Evolutionary conservation across 2,797 vertebrate species (phyloP).

Genomic region (Thaleichthys pacificus): DNA sequence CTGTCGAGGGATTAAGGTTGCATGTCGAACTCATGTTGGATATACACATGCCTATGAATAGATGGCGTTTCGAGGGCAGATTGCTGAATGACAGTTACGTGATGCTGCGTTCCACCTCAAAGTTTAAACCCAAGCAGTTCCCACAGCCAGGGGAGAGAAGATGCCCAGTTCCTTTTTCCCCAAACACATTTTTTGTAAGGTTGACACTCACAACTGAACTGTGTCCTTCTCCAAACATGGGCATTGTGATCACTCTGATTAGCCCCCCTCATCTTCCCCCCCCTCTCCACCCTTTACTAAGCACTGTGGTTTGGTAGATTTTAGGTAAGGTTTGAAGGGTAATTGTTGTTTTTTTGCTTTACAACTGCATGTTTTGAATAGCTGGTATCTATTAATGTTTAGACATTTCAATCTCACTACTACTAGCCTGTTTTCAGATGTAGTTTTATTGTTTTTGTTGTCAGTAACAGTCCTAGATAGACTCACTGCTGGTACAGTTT

Average conservation of each 20-base stretch:
- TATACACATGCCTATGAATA: conserved; percentile 28
- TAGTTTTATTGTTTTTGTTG: conserved; percentile 82
- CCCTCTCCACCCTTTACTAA: conserved; percentile 42
- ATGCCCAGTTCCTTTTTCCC: conserved; percentile 74
- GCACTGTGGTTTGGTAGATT: conserved; percentile 85
- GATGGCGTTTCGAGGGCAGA: conserved; percentile 69
- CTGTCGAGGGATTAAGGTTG: conserved; percentile 72
- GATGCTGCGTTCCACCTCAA: conserved; percentile 69
- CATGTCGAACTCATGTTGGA: conserved; percentile 64
- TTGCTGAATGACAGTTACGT: conserved; percentile 75
- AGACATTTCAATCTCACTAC: conserved; percentile 88
- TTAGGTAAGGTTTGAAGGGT: conserved; percentile 78
- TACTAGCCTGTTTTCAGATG: conserved; percentile 86
- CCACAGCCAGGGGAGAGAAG: conserved; percentile 66
- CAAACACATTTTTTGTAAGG: conserved; percentile 67
- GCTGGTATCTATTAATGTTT: conserved; percentile 99
- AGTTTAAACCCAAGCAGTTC: conserved; percentile 65
- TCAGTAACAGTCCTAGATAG: conserved; percentile 89
- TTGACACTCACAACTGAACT: conserved; percentile 78
- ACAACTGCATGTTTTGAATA: conserved; percentile 89
- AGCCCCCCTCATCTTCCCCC: background rate
- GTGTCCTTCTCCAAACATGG: conserved; percentile 72
- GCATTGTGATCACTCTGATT: conserved; percentile 69
- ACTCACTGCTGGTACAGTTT: conserved; percentile 99
- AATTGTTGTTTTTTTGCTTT: conserved; percentile 78